Percentiles rank a stretch among this genome's conserved stretches.
Evolutionary conservation across 2,113 vertebrate species (phyloP).

Genomic region (Nesoenas mayeri): DNA sequence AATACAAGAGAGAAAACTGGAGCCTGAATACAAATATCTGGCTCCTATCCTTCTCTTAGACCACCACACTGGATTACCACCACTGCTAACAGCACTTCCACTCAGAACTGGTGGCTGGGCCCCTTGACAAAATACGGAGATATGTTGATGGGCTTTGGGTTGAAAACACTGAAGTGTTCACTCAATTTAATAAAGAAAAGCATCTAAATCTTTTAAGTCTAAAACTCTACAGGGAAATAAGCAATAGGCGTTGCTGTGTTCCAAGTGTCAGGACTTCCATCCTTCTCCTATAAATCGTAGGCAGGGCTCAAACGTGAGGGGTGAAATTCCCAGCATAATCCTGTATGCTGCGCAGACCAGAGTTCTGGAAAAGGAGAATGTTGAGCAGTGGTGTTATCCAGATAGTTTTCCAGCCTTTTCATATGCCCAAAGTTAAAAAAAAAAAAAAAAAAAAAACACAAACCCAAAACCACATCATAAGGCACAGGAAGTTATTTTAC

Average conservation of each 20-base stretch:
- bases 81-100: constrained; percentile 32
- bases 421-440: neutral
- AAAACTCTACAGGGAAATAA: constrained; percentile 67
- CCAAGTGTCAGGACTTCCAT: constrained; percentile 43
- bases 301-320: neutral
- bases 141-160: constrained; percentile 42
- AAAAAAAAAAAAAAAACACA: neutral
- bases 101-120: constrained; percentile 48
- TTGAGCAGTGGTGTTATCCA: neutral
- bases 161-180: constrained; percentile 10
- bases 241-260: constrained; percentile 30
- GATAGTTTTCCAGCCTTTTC: neutral
- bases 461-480: neutral
- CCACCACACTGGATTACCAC: constrained; percentile 61
- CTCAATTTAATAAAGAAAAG: constrained; percentile 59
- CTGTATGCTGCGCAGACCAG: fast-evolving
- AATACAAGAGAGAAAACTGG: constrained; percentile 9
- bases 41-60: constrained; percentile 35
- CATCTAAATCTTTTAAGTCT: constrained; percentile 53
- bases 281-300: constrained; percentile 9
- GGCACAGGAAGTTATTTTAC: neutral
- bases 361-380: neutral
- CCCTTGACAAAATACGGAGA: constrained; percentile 46
- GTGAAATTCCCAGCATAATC: neutral
- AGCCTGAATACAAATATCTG: constrained; percentile 41